Percentiles rank a stretch among this genome's conserved stretches.
phyloP scores from a whole-genome alignment of 2,888 invertebrate genomes.

The Drosophila setosimentum region DNA sequence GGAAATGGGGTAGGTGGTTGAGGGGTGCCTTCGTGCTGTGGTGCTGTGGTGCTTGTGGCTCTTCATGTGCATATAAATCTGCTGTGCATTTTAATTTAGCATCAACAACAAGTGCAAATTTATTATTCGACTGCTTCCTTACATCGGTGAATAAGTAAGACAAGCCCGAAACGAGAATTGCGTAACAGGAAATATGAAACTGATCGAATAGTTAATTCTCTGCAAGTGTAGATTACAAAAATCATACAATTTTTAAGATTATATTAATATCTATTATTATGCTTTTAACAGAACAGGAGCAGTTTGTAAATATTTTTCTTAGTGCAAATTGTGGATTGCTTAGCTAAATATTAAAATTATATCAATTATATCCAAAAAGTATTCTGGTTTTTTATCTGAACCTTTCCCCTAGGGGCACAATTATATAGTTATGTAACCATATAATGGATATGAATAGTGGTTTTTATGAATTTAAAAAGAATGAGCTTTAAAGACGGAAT shows the following conservation, averaged over 20 bases:
- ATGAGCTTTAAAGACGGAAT: neutral
- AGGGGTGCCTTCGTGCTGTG: neutral
- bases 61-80: slow-evolving; percentile 46
- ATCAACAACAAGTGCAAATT: slow-evolving; percentile 48
- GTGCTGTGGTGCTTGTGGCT: neutral
- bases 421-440: too few relatives aligned
- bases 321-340: too few relatives aligned
- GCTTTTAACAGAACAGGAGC: neutral
- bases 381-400: too few relatives aligned
- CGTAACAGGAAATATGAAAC: neutral
- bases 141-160: slow-evolving; percentile 19
- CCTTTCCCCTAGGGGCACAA: neutral
- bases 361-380: too few relatives aligned
- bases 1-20: neutral
- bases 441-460: too few relatives aligned
- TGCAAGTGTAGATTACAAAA: neutral
- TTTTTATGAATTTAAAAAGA: too few relatives aligned
- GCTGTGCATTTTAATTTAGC: slow-evolving; percentile 54
- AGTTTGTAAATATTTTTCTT: neutral
- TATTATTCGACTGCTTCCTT: slow-evolving; percentile 24
- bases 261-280: neutral
- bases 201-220: slow-evolving; percentile 9
- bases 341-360: too few relatives aligned
- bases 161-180: neutral
- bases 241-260: too few relatives aligned